Conservation (phyloP, 2,888 invertebrate genomes). For the Colletes collaris region DNA sequence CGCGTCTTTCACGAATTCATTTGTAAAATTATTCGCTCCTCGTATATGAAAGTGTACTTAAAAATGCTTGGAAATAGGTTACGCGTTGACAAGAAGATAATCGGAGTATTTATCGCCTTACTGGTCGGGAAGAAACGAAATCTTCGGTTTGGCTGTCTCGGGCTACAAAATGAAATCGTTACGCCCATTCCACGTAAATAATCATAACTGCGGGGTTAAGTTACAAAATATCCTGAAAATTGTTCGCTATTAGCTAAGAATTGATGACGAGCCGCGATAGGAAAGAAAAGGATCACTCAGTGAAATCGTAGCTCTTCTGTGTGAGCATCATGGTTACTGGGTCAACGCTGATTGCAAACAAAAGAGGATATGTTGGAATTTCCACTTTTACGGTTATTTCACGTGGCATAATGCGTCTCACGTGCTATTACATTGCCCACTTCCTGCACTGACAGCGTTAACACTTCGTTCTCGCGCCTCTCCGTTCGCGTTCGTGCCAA, state of each 20-base stretch:
- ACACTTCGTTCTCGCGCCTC: background rate
- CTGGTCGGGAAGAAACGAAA: background rate
- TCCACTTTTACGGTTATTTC: slow-evolving; percentile 53
- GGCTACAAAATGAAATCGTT: background rate
- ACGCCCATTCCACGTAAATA: slow-evolving; percentile 12
- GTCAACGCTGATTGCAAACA: slow-evolving; percentile 55
- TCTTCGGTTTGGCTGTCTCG: background rate
- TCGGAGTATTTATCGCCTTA: background rate
- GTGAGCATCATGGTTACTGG: slow-evolving; percentile 58
- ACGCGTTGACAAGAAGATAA: background rate
- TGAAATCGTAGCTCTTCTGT: slow-evolving; percentile 59
- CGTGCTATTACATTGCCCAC: slow-evolving; percentile 28
- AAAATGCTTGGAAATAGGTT: too few species aligned
- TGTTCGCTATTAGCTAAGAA: slow-evolving; percentile 26
- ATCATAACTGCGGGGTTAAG: slow-evolving; percentile 11
- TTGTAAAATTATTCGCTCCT: too few species aligned
- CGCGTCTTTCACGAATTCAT: too few species aligned
- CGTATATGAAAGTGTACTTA: too few species aligned
- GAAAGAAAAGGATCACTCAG: slow-evolving; percentile 50
- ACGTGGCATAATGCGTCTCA: slow-evolving; percentile 31
- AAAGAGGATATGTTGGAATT: slow-evolving; percentile 41
- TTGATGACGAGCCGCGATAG: slow-evolving; percentile 40
- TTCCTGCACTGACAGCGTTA: slow-evolving; percentile 21
- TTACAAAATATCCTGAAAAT: slow-evolving; percentile 46
- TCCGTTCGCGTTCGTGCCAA: background rate